Conservation (phyloP, 2,888 invertebrate genomes). For the Lycophotia porphyrea region DNA sequence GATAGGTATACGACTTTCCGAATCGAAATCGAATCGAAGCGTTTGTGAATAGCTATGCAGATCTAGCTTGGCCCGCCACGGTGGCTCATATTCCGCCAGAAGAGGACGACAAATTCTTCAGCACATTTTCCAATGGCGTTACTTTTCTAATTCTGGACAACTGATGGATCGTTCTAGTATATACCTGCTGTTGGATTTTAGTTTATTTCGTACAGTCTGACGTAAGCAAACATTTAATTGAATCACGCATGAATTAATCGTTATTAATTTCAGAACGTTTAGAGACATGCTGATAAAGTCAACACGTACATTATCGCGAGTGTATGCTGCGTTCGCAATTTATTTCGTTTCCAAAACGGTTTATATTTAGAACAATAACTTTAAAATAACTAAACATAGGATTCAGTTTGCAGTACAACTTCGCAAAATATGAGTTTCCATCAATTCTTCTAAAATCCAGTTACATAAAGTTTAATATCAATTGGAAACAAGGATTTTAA, state of each 20-base stretch:
- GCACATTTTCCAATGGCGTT: not conserved
- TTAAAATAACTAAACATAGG: not conserved
- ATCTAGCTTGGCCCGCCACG: not conserved
- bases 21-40: no score
- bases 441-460: not conserved
- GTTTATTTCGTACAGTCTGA: not conserved
- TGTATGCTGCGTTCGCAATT: not conserved
- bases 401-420: not conserved
- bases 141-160: not conserved
- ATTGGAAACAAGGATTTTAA: not conserved
- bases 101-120: not conserved
- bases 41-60: no score
- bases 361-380: not conserved
- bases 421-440: not conserved
- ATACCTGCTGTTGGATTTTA: not conserved
- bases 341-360: not conserved
- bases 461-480: not conserved
- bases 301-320: not conserved
- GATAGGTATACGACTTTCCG: no score
- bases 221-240: not conserved
- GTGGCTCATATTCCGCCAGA: not conserved
- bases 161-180: not conserved
- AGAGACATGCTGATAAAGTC: not conserved
- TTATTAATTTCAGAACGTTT: not conserved
- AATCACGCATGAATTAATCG: conserved; percentile 4